Evolutionary conservation across 2,888 invertebrate genomes (phyloP), one percentile per base, ranked within the genome.

Genomic region (Parascotia fuliginaria): DNA sequence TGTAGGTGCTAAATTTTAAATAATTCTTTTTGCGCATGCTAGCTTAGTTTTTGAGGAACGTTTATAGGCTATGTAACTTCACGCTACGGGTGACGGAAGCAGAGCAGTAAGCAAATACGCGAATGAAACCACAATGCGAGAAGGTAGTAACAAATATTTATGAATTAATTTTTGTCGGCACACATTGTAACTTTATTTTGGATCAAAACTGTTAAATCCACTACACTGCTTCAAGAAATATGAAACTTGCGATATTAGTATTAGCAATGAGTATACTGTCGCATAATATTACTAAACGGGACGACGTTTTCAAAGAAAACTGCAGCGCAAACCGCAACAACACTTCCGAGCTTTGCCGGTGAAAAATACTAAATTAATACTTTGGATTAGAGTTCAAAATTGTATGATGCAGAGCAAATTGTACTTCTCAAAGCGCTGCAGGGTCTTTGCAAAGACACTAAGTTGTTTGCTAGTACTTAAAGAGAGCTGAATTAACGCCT

Each of bases 401-500:
- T 1, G 33, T 33, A n/a, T 33, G n/a, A 11, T 5, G 4, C 9
- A 15, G 11, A 29, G 4, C 11, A 11, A 11, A 15, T 27, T 14
- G 6, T 38, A 13, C 5, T 7, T 12, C 15, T n/a, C n/a, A n/a
- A n/a, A 42, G n/a, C 14, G 33, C 24, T 32, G 14, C 24, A 24
- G 3, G 11, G 13, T 24, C 24, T 33, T 42, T 32, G 31, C 7
- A 13, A 6, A 13, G 31, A 13, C 11, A n/a, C 9, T 33, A n/a
- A 42, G 42, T 33, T 22, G 24, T 33, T 42, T 42, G 11, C 34
- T 34, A 16, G 14, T 33, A 28, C 34, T 28, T 12, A 14, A 5
- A 34, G 9, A 27, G 27, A 11, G 34, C 34, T 34, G 42, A 42
- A 27, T 15, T 34, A 34, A 34, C n/a, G 34, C 34, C 34, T 6